Base-by-base conservation (phyloP, 2,888 invertebrate species). In the Cryptocephalus moraei region DNA sequence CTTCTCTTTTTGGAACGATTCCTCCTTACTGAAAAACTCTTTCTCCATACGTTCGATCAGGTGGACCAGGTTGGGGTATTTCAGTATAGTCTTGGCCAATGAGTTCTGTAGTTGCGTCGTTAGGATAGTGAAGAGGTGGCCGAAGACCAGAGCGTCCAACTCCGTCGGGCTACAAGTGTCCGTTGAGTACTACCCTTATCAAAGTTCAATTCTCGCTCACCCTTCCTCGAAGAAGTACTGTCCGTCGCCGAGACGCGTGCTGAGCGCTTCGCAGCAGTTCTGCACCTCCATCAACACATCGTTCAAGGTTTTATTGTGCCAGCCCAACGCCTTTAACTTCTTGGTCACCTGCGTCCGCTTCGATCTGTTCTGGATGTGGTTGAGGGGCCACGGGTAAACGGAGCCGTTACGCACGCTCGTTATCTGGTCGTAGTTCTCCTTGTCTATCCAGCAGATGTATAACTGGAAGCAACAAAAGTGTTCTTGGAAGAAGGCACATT, bases 71-170 rank as follows among this genome's bases (percentile, higher is more conserved):
- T 81, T 80, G 1, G 82, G 78, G 69, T 86, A 86, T 46, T 79
- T 79, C 51, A 86, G 77, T 3, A 96, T 83, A 8, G 85, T 84
- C 48, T 86, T 82, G 0, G 90, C 90, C 44, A 97, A 75, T 55
- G 84, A 83, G 63, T 86, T 86, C 0, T 93, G 91, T 38, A 96
- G 73, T 2, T 86, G 81, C 6, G 92, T 94, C 8, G 95, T 95
- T 49, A 96, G 75, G 56, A 97, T 85, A 0, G 92, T 89, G 73
- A 88, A 97, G n/a, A 97, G 78, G 72, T 97, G 97, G 0, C 96
- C 97, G 75, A 95, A 99, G 0, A 93, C 90, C 33, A 97, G 73
- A 1, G 96, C 96, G 72, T 99, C 97, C 52, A 96, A 73, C 71
- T 97, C 96, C 32, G 93, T 93, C 1, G 95, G 94, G 45, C 90